These are phyloP conservation scores for Hypotaenidia okinawae DNA, from an alignment of 2,797 vertebrate genomes.

Conservation along the genomic window DNA sequence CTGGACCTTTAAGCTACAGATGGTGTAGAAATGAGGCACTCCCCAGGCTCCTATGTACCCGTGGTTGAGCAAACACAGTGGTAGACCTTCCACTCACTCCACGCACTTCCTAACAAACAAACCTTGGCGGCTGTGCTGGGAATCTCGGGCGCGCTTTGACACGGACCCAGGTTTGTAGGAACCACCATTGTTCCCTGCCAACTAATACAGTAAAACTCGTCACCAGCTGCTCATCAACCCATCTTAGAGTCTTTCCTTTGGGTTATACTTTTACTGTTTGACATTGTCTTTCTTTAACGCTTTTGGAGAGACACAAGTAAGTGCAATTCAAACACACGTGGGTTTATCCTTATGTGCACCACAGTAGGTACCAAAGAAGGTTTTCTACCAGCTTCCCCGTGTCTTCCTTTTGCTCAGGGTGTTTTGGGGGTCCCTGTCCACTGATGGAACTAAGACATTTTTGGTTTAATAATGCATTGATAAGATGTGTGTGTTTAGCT, in stretches of 20 bases:
- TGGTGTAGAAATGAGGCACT: background rate
- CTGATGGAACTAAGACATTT: background rate
- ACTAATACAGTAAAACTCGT: background rate
- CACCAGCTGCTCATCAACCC: background rate
- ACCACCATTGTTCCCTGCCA: background rate
- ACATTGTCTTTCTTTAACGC: slow-evolving; percentile 45
- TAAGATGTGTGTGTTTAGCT: background rate
- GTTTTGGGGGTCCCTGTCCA: background rate
- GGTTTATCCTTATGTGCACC: background rate
- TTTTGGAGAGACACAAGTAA: slow-evolving; percentile 59
- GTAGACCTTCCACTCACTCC: background rate
- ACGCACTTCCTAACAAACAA: background rate
- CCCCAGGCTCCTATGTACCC: background rate
- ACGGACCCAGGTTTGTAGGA: slow-evolving; percentile 50
- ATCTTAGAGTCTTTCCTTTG: background rate
- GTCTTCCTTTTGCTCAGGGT: background rate
- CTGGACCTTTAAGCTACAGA: background rate
- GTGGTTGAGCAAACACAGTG: slow-evolving; percentile 16
- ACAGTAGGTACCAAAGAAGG: background rate
- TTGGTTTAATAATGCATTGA: background rate
- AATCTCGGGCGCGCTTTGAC: slow-evolving; percentile 6
- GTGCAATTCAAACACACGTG: background rate
- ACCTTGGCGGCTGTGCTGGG: slow-evolving; percentile 35
- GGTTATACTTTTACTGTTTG: background rate
- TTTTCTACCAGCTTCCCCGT: background rate